Evolutionary conservation across 2,113 vertebrate species (phyloP).

Genomic region (Tursiops truncatus): DNA sequence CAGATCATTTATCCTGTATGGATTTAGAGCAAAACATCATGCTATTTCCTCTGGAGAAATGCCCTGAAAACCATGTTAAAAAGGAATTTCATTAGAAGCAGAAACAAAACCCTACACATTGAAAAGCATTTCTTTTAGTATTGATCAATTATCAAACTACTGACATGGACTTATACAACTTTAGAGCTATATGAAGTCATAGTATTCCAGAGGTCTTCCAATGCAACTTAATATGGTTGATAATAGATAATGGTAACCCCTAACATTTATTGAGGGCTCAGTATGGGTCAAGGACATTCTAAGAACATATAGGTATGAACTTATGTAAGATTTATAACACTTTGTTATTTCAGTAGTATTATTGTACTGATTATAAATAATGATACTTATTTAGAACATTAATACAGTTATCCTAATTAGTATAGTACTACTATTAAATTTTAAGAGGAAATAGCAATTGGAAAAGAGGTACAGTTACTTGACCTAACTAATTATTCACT

Average conservation of each 20-base stretch:
- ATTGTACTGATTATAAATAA: conserved; percentile 21
- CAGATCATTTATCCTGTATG: conserved; percentile 42
- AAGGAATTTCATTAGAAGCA: conserved; percentile 42
- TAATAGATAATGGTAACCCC: neutral
- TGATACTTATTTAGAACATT: neutral
- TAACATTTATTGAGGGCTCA: neutral
- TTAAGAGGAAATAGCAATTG: neutral
- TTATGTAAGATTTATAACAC: neutral
- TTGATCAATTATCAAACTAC: neutral
- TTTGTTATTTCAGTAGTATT: neutral
- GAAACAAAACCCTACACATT: neutral
- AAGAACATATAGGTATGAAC: neutral
- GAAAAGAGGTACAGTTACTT: neutral
- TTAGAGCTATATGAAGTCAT: neutral
- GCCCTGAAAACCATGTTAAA: conserved; percentile 16
- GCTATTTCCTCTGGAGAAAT: conserved; percentile 53
- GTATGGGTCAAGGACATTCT: neutral
- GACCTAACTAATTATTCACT: conserved; percentile 25
- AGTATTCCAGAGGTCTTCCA: neutral
- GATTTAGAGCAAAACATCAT: conserved; percentile 50
- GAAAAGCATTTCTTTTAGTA: neutral
- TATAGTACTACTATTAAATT: neutral
- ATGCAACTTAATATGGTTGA: neutral
- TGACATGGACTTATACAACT: neutral
- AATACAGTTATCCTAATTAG: neutral